Conservation (phyloP, 2,888 invertebrate genomes). For the Scaeva pyrastri region DNA sequence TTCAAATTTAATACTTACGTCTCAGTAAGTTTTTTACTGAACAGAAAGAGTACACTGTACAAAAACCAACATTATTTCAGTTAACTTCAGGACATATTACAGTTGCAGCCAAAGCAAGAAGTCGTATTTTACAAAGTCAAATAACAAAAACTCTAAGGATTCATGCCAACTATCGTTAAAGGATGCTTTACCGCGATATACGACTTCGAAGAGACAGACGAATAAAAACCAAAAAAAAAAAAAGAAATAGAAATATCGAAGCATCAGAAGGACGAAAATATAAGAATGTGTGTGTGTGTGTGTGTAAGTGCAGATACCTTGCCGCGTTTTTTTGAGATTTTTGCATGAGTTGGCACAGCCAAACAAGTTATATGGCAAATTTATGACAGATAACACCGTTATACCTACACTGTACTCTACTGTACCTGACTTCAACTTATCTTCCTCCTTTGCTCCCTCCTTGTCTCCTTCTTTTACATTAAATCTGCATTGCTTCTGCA, state of each 20-base stretch:
- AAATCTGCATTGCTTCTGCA: constrained; percentile 8
- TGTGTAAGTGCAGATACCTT: too few relatives aligned
- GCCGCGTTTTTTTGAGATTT: constrained; percentile 41
- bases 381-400: constrained; percentile 68
- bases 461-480: neutral
- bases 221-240: neutral
- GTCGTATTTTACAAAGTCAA: constrained; percentile 17
- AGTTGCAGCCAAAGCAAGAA: neutral
- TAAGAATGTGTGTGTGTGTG: constrained; percentile 5
- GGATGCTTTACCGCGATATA: constrained; percentile 20
- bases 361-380: constrained; percentile 69
- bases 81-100: neutral
- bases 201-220: constrained; percentile 20
- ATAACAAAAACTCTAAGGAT: constrained; percentile 17
- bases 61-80: too few relatives aligned
- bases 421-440: too few relatives aligned
- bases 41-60: too few relatives aligned
- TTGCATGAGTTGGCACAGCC: constrained; percentile 68
- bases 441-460: neutral
- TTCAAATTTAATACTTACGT: neutral
- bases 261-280: neutral
- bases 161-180: constrained; percentile 24
- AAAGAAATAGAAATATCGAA: neutral
- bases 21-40: too few relatives aligned
- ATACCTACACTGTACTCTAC: constrained; percentile 34